Evolutionary conservation across 30 jellyfish, hydroid and myxozoan genomes (phyloP).

Genomic region (Aurelia sp.): DNA sequence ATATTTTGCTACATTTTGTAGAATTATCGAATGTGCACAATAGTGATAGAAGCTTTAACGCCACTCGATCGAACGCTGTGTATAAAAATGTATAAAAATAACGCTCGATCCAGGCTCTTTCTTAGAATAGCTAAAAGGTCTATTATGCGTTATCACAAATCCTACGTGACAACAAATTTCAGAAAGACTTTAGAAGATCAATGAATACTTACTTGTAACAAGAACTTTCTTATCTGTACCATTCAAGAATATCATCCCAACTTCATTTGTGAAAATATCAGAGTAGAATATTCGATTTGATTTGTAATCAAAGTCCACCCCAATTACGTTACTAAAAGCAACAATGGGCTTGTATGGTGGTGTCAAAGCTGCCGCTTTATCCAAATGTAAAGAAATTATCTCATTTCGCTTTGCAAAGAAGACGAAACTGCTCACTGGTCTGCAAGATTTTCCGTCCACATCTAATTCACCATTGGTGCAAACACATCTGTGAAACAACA

Average conservation of each 20-base stretch:
- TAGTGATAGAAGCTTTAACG: too few species aligned
- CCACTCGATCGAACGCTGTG: too few species aligned
- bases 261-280: slow-evolving; percentile 83
- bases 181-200: too few species aligned
- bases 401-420: slow-evolving; percentile 95
- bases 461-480: slow-evolving; percentile 89
- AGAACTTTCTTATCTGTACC: slow-evolving; percentile 78
- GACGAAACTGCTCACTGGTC: slow-evolving; percentile 58
- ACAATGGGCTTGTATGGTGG: slow-evolving; percentile 87
- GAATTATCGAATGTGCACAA: too few species aligned
- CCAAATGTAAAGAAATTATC: slow-evolving; percentile 80
- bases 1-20: too few species aligned
- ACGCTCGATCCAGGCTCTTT: too few species aligned
- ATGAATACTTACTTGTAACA: slow-evolving; percentile 66
- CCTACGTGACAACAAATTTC: too few species aligned
- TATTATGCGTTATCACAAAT: too few species aligned
- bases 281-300: slow-evolving; percentile 79
- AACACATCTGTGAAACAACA: slow-evolving; percentile 67
- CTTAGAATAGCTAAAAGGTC: too few species aligned
- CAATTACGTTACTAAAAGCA: slow-evolving; percentile 88
- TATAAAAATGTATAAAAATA: too few species aligned
- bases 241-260: slow-evolving; percentile 80
- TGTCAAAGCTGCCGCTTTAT: slow-evolving; percentile 47
- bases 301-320: slow-evolving; percentile 83
- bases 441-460: slow-evolving; percentile 68